Evolutionary conservation across 2,797 vertebrate species (phyloP).

Genomic region (Myiothlypis chrysogaster): DNA sequence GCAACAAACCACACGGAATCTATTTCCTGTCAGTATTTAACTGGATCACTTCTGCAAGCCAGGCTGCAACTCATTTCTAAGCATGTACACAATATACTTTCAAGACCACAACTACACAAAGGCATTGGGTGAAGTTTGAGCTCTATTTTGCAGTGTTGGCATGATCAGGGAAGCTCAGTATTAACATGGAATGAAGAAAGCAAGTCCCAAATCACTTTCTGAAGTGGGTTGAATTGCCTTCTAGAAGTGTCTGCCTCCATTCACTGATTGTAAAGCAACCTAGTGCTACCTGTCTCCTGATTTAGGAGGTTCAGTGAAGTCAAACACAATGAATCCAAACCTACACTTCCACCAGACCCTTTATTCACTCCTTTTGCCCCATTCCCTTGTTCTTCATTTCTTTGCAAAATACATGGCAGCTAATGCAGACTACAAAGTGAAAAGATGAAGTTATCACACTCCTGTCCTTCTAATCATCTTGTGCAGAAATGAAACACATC

Average conservation of each 20-base stretch:
- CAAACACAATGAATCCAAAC: not conserved
- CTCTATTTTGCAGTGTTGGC: not conserved
- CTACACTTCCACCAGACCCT: not conserved
- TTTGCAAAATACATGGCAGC: not conserved
- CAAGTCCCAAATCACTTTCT: not conserved
- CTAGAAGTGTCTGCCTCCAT: not conserved
- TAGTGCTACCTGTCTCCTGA: not conserved
- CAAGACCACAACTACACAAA: not conserved
- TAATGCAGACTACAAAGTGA: not conserved
- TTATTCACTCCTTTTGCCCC: not conserved
- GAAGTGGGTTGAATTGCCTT: not conserved
- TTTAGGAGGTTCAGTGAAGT: not conserved
- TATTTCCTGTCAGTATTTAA: not conserved
- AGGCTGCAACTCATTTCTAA: not conserved
- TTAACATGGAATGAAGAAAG: not conserved
- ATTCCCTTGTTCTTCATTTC: not conserved
- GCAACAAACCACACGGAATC: not conserved
- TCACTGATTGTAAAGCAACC: not conserved
- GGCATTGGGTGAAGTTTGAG: not conserved
- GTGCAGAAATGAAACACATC: not conserved
- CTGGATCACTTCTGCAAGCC: not conserved
- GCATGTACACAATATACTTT: not conserved
- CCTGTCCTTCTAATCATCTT: not conserved
- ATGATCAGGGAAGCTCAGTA: not conserved
- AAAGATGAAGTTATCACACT: not conserved